Conservation (phyloP, 2,113 vertebrate genomes). For the Phoxinus phoxinus region DNA sequence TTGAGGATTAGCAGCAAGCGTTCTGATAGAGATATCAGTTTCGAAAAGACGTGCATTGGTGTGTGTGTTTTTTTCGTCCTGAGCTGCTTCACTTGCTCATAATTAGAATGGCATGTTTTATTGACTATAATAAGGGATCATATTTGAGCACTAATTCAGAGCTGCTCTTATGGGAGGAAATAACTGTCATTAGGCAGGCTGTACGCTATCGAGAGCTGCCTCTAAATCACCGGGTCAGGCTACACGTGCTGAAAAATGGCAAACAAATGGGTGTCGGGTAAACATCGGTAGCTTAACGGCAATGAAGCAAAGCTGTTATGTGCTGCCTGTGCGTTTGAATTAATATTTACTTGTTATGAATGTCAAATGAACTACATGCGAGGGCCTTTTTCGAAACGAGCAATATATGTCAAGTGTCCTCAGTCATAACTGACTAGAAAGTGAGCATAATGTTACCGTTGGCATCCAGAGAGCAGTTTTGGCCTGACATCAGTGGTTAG, state of each 20-base stretch:
- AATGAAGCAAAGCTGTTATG: constrained; percentile 51
- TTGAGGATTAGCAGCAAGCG: not conserved
- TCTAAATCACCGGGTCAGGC: constrained; percentile 55
- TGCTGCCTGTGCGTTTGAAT: constrained; percentile 16
- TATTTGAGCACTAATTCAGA: constrained; percentile 54
- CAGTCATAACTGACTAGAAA: constrained; percentile 25
- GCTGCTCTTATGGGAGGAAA: constrained; percentile 58
- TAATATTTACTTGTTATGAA: constrained; percentile 16
- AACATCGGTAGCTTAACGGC: constrained; percentile 2
- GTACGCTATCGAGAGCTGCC: constrained; percentile 33
- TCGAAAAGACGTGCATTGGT: too few species aligned
- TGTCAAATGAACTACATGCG: not conserved
- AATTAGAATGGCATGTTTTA: constrained; percentile 60
- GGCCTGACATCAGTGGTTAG: constrained; percentile 49
- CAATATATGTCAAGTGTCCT: constrained; percentile 40
- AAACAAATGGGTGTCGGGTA: constrained; percentile 17
- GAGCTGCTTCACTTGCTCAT: constrained; percentile 45
- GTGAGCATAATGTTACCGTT: constrained; percentile 28
- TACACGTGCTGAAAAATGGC: constrained; percentile 15
- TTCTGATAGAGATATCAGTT: constrained; percentile 28
- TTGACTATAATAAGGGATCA: constrained; percentile 59
- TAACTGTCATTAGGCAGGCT: constrained; percentile 43
- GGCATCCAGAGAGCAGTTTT: constrained; percentile 33
- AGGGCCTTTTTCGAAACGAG: constrained; percentile 5
- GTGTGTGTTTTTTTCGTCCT: not conserved